Base-by-base conservation (phyloP, 2,888 invertebrate genomes). In the Dilophus febrilis region DNA sequence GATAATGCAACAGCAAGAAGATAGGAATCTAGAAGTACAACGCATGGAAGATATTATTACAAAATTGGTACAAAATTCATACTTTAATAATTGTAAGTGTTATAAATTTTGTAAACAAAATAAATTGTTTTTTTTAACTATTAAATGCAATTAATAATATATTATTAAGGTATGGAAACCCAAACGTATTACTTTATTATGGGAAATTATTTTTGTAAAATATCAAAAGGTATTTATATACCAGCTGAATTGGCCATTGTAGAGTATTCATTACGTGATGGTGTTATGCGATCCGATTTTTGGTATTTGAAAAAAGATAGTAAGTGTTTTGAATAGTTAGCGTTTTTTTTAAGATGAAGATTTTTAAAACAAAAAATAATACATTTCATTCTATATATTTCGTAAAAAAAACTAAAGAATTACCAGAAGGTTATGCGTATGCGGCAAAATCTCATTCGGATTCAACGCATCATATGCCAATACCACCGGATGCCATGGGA, bases 221-320 rank as follows among this genome's bases (percentile, higher is more conserved):
- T 52, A 0, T 28, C 45, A 0, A 47, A 48, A 3, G 47, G 44
- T 2, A 42, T 55, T 2, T 68, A 63, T 47, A 53, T 59, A 13
- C 72, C 72, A 0, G 71, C 68, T 1, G 72, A 72, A 51, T 56
- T 71, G 32, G 64, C 66, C 0, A 45, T 71, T 0, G 56, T 57
- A 12, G 55, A 64, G 45, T 71, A 63, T 47, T 64, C 64, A 1
- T 44, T 72, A 0, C 47, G 56, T 33, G 47, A 61, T 3, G 71
- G 71, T 1, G 50, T 65, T 1, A 49, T 50, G 31, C 61, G 65
- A 33, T 50, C 18, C 3, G 30, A 18, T 11, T 30, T 30, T 13
- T 10, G 29, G 7, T n/a, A 37, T 29, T 29, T n/a, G 12, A 29
- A n/a, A 12, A 12, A 29, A 29, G 12, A 11, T 26, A 27, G 17